phyloP scores from a whole-genome alignment of 2,113 vertebrate genomes.

The Oostethus manadensis region DNA sequence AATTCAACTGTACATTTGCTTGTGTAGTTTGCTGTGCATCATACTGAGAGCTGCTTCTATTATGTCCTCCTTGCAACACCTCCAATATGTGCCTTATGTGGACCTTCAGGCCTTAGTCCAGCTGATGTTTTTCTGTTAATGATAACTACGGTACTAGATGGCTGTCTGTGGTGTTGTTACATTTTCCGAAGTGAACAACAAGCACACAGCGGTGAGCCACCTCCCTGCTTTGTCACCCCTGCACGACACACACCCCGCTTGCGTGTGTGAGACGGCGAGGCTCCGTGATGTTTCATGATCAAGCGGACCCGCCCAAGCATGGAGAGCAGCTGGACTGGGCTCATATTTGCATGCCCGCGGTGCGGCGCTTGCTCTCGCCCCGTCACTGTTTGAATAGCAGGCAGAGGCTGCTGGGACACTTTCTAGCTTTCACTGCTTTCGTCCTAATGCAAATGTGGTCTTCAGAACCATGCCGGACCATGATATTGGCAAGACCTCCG shows the following conservation, averaged over 20 bases:
- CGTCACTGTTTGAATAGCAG: not conserved
- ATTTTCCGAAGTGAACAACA: constrained; percentile 9
- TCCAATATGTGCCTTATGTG: too few species aligned
- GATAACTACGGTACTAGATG: not conserved
- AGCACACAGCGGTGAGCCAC: constrained; percentile 9
- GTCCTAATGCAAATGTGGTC: too few species aligned
- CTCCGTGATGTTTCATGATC: constrained; percentile 57
- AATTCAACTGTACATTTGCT: too few species aligned
- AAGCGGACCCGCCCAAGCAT: constrained; percentile 39
- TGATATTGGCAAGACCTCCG: too few species aligned
- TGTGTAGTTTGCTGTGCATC: too few species aligned
- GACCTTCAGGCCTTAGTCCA: too few species aligned
- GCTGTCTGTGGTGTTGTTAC: not conserved
- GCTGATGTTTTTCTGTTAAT: not conserved
- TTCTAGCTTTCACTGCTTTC: too few species aligned
- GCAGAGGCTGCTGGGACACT: not conserved
- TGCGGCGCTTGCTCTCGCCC: constrained; percentile 30
- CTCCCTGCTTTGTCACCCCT: constrained; percentile 6
- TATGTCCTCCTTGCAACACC: too few species aligned
- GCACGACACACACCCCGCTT: not conserved
- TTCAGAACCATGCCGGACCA: too few species aligned
- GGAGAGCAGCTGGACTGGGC: constrained; percentile 49
- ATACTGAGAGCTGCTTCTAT: too few species aligned
- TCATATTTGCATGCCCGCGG: constrained; percentile 57
- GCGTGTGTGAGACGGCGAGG: constrained; percentile 19